Evolutionary conservation across 1,140 invertebrate species (phyloP).

Genomic region (Tetraneura akinire): DNA sequence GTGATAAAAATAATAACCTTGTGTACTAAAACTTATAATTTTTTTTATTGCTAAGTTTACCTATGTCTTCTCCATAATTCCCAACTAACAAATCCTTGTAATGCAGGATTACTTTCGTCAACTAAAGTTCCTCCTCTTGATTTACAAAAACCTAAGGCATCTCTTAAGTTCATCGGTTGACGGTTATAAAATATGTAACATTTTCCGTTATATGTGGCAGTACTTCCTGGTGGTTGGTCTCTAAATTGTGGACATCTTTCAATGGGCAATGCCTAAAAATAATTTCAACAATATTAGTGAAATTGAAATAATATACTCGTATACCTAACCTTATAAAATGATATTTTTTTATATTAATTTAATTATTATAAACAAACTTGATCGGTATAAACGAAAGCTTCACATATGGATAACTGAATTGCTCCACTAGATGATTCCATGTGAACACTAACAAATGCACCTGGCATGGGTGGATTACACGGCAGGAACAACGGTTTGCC

Average conservation of each 20-base stretch:
- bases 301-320: background rate
- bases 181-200: slow-evolving; percentile 95
- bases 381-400: slow-evolving; percentile 93
- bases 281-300: slow-evolving; percentile 23
- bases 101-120: slow-evolving; percentile 89
- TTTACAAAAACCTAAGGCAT: slow-evolving; percentile 79
- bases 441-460: slow-evolving; percentile 90
- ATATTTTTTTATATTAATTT: background rate
- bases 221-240: slow-evolving; percentile 87
- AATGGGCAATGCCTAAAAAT: slow-evolving; percentile 76
- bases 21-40: no score
- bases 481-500: slow-evolving; percentile 89
- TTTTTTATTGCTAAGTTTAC: slow-evolving; percentile 59
- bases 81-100: slow-evolving; percentile 93
- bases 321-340: no score
- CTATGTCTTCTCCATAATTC: slow-evolving; percentile 87
- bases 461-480: slow-evolving; percentile 92
- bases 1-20: no score
- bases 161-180: slow-evolving; percentile 78
- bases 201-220: slow-evolving; percentile 92
- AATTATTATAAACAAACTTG: slow-evolving; percentile 63
- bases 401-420: slow-evolving; percentile 85
- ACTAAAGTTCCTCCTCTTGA: slow-evolving; percentile 80
- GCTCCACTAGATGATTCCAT: slow-evolving; percentile 70
- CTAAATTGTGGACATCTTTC: slow-evolving; percentile 90